Conservation (phyloP, 2,797 vertebrate genomes). For the Mareca penelope region DNA sequence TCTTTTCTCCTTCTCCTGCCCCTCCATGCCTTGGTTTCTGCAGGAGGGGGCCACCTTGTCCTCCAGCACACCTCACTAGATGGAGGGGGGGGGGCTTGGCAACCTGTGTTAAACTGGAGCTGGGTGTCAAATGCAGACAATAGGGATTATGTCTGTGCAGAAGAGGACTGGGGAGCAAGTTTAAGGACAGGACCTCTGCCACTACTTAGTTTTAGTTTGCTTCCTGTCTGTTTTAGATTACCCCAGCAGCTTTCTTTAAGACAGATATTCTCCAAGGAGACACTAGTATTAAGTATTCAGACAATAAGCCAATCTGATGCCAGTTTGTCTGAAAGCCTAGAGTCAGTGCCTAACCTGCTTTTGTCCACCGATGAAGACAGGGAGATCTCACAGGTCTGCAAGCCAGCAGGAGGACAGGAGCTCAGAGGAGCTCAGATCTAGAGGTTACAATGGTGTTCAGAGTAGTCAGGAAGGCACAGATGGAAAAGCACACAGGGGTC, state of each 20-base stretch:
- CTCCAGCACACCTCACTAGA: not conserved
- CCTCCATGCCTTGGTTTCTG: not conserved
- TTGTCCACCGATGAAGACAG: not conserved
- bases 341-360: not conserved
- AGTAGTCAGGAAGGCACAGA: not conserved
- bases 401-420: not conserved
- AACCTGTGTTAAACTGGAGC: too few relatives aligned
- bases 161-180: not conserved
- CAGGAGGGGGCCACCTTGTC: not conserved
- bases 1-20: not conserved
- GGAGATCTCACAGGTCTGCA: not conserved
- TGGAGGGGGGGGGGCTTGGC: not conserved
- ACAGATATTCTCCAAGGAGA: not conserved
- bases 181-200: not conserved
- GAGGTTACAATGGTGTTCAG: not conserved
- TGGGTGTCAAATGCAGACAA: not conserved
- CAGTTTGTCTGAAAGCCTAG: not conserved
- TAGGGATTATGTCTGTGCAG: not conserved
- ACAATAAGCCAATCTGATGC: not conserved
- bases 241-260: not conserved
- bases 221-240: not conserved
- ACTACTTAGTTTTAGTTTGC: not conserved
- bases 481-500: rapidly evolving
- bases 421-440: not conserved
- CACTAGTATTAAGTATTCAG: not conserved